Percentiles rank a stretch among this genome's conserved stretches.
These are phyloP conservation scores for Perdita meconis DNA, from an alignment of 2,888 invertebrate genomes.

Conservation along the genomic window DNA sequence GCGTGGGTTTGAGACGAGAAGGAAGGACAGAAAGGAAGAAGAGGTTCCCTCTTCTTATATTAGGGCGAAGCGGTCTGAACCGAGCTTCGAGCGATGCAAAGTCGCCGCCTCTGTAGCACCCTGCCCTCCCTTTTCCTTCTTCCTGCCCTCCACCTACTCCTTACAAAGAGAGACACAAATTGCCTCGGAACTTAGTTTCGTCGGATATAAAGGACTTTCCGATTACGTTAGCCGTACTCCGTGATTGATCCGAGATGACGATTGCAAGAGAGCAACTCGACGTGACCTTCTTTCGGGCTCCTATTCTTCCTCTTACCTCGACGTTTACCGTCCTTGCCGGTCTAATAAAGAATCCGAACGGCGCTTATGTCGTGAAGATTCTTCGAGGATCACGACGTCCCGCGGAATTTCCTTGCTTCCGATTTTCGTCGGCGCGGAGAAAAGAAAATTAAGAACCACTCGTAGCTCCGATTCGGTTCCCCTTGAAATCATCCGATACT, in stretches of 20 bases:
- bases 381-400: background rate
- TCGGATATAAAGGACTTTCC: conserved; percentile 82
- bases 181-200: conserved; percentile 83
- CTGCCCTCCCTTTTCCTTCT: conserved; percentile 51
- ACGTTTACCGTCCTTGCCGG: conserved; percentile 21
- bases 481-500: no score
- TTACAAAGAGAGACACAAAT: conserved; percentile 83
- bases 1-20: conserved; percentile 49
- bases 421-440: no score
- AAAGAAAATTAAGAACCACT: no score
- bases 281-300: conserved; percentile 61
- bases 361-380: background rate
- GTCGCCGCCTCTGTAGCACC: conserved; percentile 73
- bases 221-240: conserved; percentile 81
- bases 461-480: no score
- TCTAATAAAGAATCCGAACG: background rate
- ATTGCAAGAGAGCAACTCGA: conserved; percentile 70
- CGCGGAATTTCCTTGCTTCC: background rate
- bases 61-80: conserved; percentile 66
- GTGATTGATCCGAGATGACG: conserved; percentile 82
- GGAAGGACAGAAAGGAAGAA: conserved; percentile 44
- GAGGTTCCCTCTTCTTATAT: conserved; percentile 50
- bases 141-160: conserved; percentile 69
- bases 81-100: conserved; percentile 79
- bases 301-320: conserved; percentile 15